Conservation (phyloP, 2,113 vertebrate genomes). For the Sardina pilchardus region DNA sequence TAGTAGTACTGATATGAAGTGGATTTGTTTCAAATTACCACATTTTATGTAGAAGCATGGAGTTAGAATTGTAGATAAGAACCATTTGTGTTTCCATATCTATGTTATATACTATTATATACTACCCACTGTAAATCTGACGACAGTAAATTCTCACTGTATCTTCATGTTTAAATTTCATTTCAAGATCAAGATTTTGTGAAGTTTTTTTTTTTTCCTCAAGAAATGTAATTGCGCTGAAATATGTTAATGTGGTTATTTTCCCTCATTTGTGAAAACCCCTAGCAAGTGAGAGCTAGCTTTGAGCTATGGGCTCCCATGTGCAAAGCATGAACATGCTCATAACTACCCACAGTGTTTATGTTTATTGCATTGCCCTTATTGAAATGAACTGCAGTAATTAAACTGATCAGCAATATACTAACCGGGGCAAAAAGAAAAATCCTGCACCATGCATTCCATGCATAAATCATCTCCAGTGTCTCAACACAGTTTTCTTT, state of each 20-base stretch:
- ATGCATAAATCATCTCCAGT: neutral
- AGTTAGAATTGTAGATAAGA: neutral
- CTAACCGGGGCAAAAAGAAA: neutral
- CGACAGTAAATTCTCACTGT: neutral
- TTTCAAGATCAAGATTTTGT: too few species aligned
- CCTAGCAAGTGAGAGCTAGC: neutral
- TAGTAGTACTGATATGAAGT: neutral
- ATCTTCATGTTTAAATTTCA: neutral
- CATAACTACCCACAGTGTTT: neutral
- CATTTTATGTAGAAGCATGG: neutral
- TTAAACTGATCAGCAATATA: neutral
- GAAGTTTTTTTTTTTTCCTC: neutral
- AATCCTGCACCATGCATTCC: neutral
- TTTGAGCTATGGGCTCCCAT: neutral
- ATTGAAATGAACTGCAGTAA: conserved; percentile 7
- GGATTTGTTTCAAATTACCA: neutral
- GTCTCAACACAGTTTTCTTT: neutral
- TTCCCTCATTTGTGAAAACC: neutral
- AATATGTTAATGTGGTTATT: neutral
- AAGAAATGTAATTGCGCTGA: neutral
- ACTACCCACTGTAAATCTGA: too few species aligned
- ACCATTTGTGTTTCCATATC: neutral
- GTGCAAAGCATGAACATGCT: neutral
- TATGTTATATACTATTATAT: too few species aligned
- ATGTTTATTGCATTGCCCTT: neutral